Base-by-base conservation (phyloP, 1,140 invertebrate species). In the Laupala kohalensis region DNA sequence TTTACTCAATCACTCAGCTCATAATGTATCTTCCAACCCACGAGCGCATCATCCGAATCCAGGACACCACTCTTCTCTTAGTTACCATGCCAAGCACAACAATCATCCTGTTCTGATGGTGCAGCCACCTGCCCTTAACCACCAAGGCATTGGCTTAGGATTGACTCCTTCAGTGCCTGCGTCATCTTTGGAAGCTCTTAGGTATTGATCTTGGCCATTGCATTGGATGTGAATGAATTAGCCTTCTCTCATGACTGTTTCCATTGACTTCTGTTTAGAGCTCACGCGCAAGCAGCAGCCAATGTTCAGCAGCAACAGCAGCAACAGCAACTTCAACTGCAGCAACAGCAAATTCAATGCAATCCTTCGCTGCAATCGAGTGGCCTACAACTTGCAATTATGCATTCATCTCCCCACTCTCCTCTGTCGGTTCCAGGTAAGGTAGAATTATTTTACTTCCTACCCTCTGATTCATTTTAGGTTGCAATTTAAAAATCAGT, bases 231-330 rank as follows among this genome's bases (percentile, higher is more conserved):
- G n/a, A n/a, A n/a, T n/a, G n/a, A n/a, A n/a, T n/a, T n/a, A n/a
- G n/a, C 9, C 25, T 64, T 15, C 25, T 64, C 6, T 2, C 6
- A 64, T 64, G 23, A 64, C 6, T 64, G 6, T 64, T n/a, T 64
- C 1, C 25, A 2, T 64, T 5, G 23, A 24, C n/a, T n/a, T 5
- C 25, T 4, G 63, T 73, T 5, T 69, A 73, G 86, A 69, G 85
- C 85, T 9, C 86, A 87, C 77, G 85, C 85, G 30, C 85, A 87
- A 77, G 86, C 85, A 68, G 85, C 86, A 4, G 80, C 81, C 4
- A 80, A 79, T 67, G 77, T 82, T 76, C 77, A 81, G 70, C 74
- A 77, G 65, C 75, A 76, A 64, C 74, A 72, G 81, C 81, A 30
- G 80, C 69, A 70, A 24, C 69, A 70, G 19, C 80, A 19, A 78